These are phyloP conservation scores for Stegodyphus mimosarum DNA, from an alignment of 1,140 invertebrate species.

Conservation along the genomic window DNA sequence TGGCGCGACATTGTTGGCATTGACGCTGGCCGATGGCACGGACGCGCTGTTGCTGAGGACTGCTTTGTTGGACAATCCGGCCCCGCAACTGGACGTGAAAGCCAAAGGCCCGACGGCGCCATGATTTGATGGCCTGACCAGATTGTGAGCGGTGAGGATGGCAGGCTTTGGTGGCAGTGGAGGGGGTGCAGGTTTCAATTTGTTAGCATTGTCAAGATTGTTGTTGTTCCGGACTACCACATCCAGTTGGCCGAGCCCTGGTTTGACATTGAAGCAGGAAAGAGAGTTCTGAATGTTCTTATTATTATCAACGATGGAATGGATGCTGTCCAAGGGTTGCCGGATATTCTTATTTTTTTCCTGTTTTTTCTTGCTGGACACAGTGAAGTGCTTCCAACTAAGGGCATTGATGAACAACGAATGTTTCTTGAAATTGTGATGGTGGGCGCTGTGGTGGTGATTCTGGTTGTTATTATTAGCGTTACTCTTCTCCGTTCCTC, in stretches of 20 bases:
- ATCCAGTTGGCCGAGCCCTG: slow-evolving; percentile 47
- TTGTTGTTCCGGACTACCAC: slow-evolving; percentile 69
- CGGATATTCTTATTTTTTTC: slow-evolving; percentile 67
- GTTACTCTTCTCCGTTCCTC: slow-evolving; percentile 65
- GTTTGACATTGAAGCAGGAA: slow-evolving; percentile 72
- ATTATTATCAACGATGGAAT: slow-evolving; percentile 78
- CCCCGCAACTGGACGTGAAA: slow-evolving; percentile 17
- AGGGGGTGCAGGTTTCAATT: slow-evolving; percentile 41
- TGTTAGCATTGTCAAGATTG: slow-evolving; percentile 61
- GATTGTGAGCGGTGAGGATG: slow-evolving; percentile 62
- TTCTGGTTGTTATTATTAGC: slow-evolving; percentile 71
- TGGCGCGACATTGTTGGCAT: slow-evolving; percentile 29
- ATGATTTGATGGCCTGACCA: slow-evolving; percentile 51
- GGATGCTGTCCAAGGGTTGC: slow-evolving; percentile 81
- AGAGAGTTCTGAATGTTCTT: slow-evolving; percentile 83
- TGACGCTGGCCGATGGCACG: background rate
- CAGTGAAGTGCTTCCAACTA: slow-evolving; percentile 95
- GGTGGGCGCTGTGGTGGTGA: background rate
- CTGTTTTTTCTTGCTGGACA: slow-evolving; percentile 89
- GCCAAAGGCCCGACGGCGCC: slow-evolving; percentile 30
- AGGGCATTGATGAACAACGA: slow-evolving; percentile 94
- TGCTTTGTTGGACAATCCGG: background rate
- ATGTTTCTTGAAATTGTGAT: slow-evolving; percentile 82
- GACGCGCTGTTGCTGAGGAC: background rate
- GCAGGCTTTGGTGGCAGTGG: slow-evolving; percentile 63